A percentile compares a stretch with the other conserved stretches of the same genome.
These are phyloP conservation scores for Geotrupes spiniger DNA, from an alignment of 2,888 invertebrate genomes.

Conservation along the genomic window DNA sequence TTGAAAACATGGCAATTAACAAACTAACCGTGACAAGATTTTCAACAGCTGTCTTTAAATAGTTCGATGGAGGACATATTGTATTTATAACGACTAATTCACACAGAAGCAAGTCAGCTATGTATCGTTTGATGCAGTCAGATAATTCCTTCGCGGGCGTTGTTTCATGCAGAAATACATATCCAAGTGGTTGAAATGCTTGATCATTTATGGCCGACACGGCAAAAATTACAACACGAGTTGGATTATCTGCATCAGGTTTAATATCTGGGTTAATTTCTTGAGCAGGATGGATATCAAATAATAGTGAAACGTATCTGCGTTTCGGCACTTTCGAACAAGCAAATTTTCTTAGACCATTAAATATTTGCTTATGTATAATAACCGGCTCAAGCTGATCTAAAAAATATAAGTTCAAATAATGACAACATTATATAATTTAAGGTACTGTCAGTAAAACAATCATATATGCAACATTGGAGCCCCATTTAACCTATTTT, in stretches of 20 bases:
- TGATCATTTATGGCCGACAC: background rate
- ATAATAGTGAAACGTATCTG: slow-evolving; percentile 16
- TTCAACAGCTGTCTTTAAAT: slow-evolving; percentile 10
- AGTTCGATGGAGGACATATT: slow-evolving; percentile 11
- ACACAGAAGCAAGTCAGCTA: slow-evolving; percentile 19
- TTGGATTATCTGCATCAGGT: background rate
- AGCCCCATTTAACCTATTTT: too few relatives aligned
- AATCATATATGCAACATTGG: too few relatives aligned
- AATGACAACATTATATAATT: too few relatives aligned
- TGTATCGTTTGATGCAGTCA: slow-evolving; percentile 22
- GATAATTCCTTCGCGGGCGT: background rate
- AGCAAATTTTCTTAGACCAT: slow-evolving; percentile 13
- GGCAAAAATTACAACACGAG: background rate
- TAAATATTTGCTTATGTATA: slow-evolving; percentile 15
- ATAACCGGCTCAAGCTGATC: slow-evolving; percentile 8
- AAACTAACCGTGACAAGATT: slow-evolving; percentile 9
- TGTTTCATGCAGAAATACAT: background rate
- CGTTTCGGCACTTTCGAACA: slow-evolving; percentile 9
- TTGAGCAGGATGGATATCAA: slow-evolving; percentile 6
- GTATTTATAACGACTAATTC: slow-evolving; percentile 22
- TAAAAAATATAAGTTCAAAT: too few relatives aligned
- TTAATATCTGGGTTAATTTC: background rate
- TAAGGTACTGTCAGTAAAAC: too few relatives aligned
- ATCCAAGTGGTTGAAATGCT: background rate
- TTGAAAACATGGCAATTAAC: too few relatives aligned